Base-by-base conservation (phyloP, 2,888 invertebrate genomes). In the Xestia rhomboidea region DNA sequence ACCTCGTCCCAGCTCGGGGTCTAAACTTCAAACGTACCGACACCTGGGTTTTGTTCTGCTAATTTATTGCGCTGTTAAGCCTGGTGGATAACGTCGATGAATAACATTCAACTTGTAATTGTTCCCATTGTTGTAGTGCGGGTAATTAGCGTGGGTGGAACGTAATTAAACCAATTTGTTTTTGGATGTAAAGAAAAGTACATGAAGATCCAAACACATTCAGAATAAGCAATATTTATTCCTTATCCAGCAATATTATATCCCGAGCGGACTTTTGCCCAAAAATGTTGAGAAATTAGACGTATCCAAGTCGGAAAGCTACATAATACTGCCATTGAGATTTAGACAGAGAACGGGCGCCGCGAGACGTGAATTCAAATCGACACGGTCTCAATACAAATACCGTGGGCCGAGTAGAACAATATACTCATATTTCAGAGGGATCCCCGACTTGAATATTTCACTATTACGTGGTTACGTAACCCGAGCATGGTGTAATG, bases 361-460 rank as follows among this genome's bases (percentile, higher is more conserved):
- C 70, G 69, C 92, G 90, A 88, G 92, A 89, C 88, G 71, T 89
- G 92, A 93, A 93, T 92, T 90, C 89, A 89, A 92, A 93, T 92
- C 83, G 90, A 87, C 88, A 82, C 77, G 71, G 77, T 87, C 90
- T 89, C 90, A 88, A 90, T 90, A 91, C 92, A 90, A 91, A 90
- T 88, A 92, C 82, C 79, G 74, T 81, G 81, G 86, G 81, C 73
- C 85, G 84, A 87, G 89, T 88, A 85, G 89, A 89, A 91, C 90
- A 91, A 91, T 91, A 89, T 89, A 86, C 88, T 87, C 88, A 90
- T 91, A 90, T 91, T 90, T 91, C 89, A 90, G 85, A 66, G 76
- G 77, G 86, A 86, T 89, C 85, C 83, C 60, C 73, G 60, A 81
- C 77, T 89, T 88, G 87, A 89, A 92, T 90, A 90, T 90, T 90